These are phyloP conservation scores for Euplagia quadripunctaria DNA, from an alignment of 2,888 invertebrate species.

Conservation along the genomic window DNA sequence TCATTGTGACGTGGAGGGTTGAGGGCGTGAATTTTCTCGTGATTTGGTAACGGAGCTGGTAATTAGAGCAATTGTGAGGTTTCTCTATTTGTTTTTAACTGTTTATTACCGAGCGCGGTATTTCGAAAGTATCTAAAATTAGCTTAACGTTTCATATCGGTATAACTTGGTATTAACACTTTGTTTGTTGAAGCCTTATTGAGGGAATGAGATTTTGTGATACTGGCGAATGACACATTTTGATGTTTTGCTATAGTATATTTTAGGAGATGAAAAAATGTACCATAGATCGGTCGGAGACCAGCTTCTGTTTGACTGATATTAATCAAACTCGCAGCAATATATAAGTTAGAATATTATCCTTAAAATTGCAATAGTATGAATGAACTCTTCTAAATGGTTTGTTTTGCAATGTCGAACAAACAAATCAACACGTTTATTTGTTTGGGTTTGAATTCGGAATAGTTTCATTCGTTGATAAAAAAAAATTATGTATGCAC, in stretches of 20 bases:
- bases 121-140: slow-evolving; percentile 67
- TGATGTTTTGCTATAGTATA: not conserved
- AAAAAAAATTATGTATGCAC: no score
- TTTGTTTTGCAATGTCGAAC: no score
- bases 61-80: slow-evolving; percentile 84
- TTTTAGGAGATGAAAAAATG: no score
- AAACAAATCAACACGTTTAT: no score
- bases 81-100: slow-evolving; percentile 82
- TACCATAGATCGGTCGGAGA: no score
- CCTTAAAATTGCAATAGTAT: no score
- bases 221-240: not conserved
- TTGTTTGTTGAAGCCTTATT: slow-evolving; percentile 32
- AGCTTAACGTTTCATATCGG: slow-evolving; percentile 61
- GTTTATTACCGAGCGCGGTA: slow-evolving; percentile 74
- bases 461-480: no score
- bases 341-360: no score
- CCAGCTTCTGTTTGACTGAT: no score
- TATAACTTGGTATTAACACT: slow-evolving; percentile 50
- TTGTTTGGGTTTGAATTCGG: no score
- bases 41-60: slow-evolving; percentile 83
- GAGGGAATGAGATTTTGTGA: slow-evolving; percentile 20
- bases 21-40: slow-evolving; percentile 84
- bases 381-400: no score
- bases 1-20: slow-evolving; percentile 80
- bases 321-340: no score